phyloP scores from a whole-genome alignment of 2,797 vertebrate genomes.

The Diglossa cyanea region DNA sequence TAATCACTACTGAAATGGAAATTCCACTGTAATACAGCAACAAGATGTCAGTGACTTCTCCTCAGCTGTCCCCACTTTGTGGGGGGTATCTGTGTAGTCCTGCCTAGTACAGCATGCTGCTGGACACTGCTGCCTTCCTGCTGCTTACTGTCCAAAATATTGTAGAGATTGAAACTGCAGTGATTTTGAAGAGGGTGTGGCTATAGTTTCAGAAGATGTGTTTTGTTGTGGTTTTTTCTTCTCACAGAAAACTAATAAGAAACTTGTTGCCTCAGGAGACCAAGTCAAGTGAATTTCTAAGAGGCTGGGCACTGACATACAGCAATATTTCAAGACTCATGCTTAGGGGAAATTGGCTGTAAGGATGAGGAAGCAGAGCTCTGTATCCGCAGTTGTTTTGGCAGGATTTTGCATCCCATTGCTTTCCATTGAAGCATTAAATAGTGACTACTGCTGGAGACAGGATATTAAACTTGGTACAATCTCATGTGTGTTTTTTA shows the following conservation, averaged over 20 bases:
- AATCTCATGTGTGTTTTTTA: neutral
- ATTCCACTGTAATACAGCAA: neutral
- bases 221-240: neutral
- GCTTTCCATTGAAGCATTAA: neutral
- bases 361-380: conserved; percentile 16
- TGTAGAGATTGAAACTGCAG: neutral
- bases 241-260: neutral
- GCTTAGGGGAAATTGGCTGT: conserved; percentile 9
- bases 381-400: neutral
- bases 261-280: conserved; percentile 1
- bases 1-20: fast-evolving
- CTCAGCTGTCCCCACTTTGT: neutral
- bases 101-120: neutral
- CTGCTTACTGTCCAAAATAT: neutral
- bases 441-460: neutral
- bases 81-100: neutral
- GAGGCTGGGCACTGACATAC: neutral
- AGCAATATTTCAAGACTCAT: neutral
- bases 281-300: neutral
- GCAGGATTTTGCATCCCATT: conserved; percentile 15
- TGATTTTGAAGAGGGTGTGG: neutral
- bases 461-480: conserved; percentile 25
- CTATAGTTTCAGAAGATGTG: neutral
- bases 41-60: neutral
- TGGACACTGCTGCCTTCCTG: neutral